Base-by-base conservation (phyloP, 2,113 vertebrate species). In the Coptodon bakossiorum region DNA sequence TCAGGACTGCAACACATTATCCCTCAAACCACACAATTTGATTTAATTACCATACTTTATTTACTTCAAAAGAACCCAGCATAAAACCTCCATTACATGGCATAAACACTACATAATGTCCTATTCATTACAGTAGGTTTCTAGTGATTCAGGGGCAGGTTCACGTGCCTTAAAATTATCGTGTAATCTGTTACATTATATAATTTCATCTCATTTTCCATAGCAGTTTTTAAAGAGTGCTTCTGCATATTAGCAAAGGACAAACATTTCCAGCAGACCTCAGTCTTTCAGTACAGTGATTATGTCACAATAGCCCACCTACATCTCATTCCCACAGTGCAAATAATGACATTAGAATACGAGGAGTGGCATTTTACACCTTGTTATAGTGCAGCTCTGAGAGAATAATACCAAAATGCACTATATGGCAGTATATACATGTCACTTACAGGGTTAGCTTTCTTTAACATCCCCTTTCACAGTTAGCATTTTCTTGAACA, bases 341-440 rank as follows among this genome's bases (percentile, higher is more conserved):
- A 81, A 90, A 86, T 80, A 88, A 89, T 86, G 48, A 90, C 83
- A 89, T 45, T 38, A 57, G 86, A 85, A 84, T 81, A 80, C 29
- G 17, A 61, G 31, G 24, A 79, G 84, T 36, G 19, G 81, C 81
- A 80, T 61, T 73, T 68, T 82, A 31, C 80, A 79, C 29, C 43
- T 91, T 50, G 71, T 88, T 86, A 52, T 83, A 86, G 86, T 91
- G 88, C 84, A 87, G 82, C 88, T 89, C 86, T 48, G 83, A 88
- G 86, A 79, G 83, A 79, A 91, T 86, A 80, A 73, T 66, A 90
- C 90, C 79, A 63, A 78, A 83, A 90, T 40, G 50, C 79, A 92
- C 76, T 89, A 86, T 89, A 91, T 86, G 82, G 87, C 86, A 88
- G 88, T 93, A 94, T 93, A 78, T 90, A 93, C 83, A 94, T n/a